phyloP scores from a whole-genome alignment of 2,888 invertebrate genomes.

The Entomobrya multifasciata region DNA sequence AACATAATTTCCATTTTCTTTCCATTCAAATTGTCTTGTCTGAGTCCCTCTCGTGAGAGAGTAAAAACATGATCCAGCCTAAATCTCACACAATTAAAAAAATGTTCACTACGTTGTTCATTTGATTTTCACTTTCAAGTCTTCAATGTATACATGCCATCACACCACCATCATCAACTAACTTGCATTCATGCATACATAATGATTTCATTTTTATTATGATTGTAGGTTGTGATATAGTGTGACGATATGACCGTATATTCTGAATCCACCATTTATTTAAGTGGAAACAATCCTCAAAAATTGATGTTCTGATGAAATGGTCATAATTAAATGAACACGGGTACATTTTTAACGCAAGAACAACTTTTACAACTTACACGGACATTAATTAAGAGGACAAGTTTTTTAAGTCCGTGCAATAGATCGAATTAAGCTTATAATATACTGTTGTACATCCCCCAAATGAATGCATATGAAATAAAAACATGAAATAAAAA shows the following conservation, averaged over 20 bases:
- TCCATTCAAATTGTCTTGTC: background rate
- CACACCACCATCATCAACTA: too few species aligned
- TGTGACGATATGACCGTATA: background rate
- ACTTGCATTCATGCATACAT: background rate
- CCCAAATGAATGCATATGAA: conserved; percentile 16
- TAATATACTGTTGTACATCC: too few species aligned
- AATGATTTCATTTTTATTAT: background rate
- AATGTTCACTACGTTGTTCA: conserved; percentile 31
- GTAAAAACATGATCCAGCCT: conserved; percentile 25
- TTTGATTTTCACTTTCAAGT: conserved; percentile 16
- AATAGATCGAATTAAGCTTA: too few species aligned
- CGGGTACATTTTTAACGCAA: conserved; percentile 6
- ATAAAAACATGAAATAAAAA: conserved; percentile 42
- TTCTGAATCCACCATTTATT: conserved; percentile 8
- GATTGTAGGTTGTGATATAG: background rate
- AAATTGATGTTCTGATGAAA: conserved; percentile 19
- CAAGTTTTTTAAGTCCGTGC: conserved; percentile 25
- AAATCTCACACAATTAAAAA: conserved; percentile 41
- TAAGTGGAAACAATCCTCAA: conserved; percentile 2
- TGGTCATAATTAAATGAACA: conserved; percentile 58
- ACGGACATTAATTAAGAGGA: conserved; percentile 65
- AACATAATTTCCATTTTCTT: conserved; percentile 7
- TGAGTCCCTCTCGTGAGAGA: background rate
- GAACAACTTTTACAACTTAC: conserved; percentile 46
- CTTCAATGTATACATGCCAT: background rate